Base-by-base conservation (phyloP, 1,140 invertebrate genomes). In the Aplysia californica region DNA sequence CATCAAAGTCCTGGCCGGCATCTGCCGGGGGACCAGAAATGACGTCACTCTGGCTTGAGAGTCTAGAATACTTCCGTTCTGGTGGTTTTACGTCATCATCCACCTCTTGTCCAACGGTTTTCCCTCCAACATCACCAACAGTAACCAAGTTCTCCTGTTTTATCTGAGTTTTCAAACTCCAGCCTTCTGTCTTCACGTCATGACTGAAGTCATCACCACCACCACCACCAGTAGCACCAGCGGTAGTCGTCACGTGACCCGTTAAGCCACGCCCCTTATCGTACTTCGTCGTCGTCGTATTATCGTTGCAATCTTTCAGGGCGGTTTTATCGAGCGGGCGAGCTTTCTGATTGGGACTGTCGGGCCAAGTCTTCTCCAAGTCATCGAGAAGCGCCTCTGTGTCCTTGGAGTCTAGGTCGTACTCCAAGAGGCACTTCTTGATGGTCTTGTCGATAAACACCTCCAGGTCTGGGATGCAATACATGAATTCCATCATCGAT, bases 1-100 rank as follows among this genome's bases (percentile, higher is more conserved):
- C 2, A 50, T 92, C 29, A 87, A 90, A 15, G 80, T 92, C 0
- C 91, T 92, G 44, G 92, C 92, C 0, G 85, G 91, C 38, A 82
- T 91, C 38, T 92, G 26, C 29, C 59, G 26, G 26, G 15, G 26
- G 10, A 26, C 29, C 44, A 50, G 10, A 15, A 15, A 15, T 50
- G 44, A 50, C 10, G 10, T 15, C 44, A 15, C 10, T n/a, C n/a
- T n/a, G 10, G 10, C 44, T 50, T 50, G 10, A 10, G n/a, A 15
- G 44, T 15, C 10, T n/a, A 50, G 10, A 15, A 50, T 50, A 10
- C n/a, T 50, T 50, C n/a, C 10, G 44, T n/a, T 15, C 10, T 50
- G 44, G 10, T 50, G 10, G 10, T 15, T n/a, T 50, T 10, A n/a
- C 44, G n/a, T n/a, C 44, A 50, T 50, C n/a, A n/a, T 50, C n/a